A percentile compares a stretch with the other conserved stretches of the same genome.
These are phyloP conservation scores for Drosophila dunni DNA, from an alignment of 1,140 invertebrate species.

Conservation along the genomic window DNA sequence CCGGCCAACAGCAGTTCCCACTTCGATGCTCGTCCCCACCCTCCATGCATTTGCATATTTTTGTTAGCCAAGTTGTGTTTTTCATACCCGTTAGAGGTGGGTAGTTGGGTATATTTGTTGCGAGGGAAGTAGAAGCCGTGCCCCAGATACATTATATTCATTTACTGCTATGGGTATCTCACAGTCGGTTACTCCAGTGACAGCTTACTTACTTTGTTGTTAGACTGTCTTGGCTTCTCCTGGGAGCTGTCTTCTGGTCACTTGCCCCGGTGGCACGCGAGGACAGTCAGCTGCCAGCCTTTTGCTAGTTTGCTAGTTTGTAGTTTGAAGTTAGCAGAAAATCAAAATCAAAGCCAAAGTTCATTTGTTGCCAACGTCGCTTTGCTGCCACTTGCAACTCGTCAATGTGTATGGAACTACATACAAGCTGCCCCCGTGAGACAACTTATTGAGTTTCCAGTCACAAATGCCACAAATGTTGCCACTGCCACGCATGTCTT, in stretches of 20 bases:
- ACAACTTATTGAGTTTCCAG: slow-evolving; percentile 58
- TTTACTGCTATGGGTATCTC: too few species aligned
- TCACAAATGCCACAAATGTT: slow-evolving; percentile 2
- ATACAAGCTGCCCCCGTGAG: slow-evolving; percentile 58
- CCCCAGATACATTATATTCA: too few species aligned
- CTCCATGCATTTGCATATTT: slow-evolving; percentile 72
- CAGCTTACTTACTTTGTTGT: slow-evolving; percentile 8
- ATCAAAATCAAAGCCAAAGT: slow-evolving; percentile 76
- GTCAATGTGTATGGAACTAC: slow-evolving; percentile 56
- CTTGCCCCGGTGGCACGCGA: slow-evolving; percentile 17
- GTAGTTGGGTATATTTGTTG: too few species aligned
- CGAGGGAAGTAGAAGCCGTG: too few species aligned
- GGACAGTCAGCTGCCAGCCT: slow-evolving; percentile 13
- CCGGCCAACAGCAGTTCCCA: background rate
- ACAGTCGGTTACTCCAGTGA: too few species aligned
- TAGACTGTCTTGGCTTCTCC: slow-evolving; percentile 61
- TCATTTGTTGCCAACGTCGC: slow-evolving; percentile 68
- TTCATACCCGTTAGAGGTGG: too few species aligned
- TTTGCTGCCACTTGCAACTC: slow-evolving; percentile 33
- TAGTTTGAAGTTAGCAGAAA: slow-evolving; percentile 40
- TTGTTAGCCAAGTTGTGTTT: slow-evolving; percentile 50
- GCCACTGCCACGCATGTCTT: slow-evolving; percentile 30
- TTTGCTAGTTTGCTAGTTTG: slow-evolving; percentile 52
- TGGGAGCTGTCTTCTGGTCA: slow-evolving; percentile 72
- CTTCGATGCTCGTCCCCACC: background rate